phyloP scores from a whole-genome alignment of 2,113 vertebrate genomes.

The Zapornia atra region DNA sequence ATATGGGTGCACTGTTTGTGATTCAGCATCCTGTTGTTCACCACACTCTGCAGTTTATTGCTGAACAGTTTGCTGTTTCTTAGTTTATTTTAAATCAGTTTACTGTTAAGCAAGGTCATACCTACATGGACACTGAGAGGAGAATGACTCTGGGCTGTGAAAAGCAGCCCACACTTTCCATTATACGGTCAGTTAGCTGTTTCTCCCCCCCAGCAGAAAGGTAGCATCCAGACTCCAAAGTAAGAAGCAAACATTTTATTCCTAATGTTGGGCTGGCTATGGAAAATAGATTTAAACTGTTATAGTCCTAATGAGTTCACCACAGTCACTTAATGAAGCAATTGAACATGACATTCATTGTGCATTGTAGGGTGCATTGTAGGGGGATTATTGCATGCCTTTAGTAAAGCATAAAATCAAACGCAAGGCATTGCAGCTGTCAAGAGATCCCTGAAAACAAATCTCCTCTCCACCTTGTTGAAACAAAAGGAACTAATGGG shows the following conservation, averaged over 20 bases:
- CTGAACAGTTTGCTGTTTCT: neutral
- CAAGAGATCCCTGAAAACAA: neutral
- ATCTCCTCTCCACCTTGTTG: neutral
- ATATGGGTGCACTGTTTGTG: neutral
- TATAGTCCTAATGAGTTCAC: neutral
- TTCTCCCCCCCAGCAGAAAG: neutral
- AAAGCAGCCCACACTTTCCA: neutral
- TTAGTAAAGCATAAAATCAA: neutral
- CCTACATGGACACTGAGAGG: neutral
- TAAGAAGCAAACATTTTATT: neutral
- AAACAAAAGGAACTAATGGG: neutral
- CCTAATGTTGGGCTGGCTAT: neutral
- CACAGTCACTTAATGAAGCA: neutral
- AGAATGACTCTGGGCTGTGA: neutral
- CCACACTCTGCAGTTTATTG: neutral
- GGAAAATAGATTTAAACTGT: neutral
- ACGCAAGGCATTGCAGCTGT: neutral
- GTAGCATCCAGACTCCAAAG: neutral
- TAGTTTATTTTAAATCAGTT: neutral
- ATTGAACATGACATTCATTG: constrained; percentile 3
- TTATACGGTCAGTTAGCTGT: neutral
- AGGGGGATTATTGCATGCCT: neutral
- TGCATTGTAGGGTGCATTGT: neutral
- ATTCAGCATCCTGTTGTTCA: neutral
- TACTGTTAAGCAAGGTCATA: neutral